phyloP scores from a whole-genome alignment of 2,888 invertebrate species.

The Pachydiplax longipennis region DNA sequence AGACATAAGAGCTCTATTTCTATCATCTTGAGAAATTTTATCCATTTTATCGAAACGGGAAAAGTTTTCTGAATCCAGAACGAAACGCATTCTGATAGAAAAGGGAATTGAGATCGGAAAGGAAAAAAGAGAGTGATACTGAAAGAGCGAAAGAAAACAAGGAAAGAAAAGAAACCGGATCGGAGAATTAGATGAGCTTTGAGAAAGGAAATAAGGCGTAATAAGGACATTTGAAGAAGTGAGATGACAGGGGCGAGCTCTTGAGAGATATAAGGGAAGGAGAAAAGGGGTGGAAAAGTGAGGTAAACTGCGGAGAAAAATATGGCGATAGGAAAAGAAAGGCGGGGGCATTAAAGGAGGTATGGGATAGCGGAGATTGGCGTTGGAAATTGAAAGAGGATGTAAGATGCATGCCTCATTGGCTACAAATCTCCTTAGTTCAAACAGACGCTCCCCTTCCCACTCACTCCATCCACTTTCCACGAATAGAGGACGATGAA shows the following conservation, averaged over 20 bases:
- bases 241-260: background rate
- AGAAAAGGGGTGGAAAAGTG: background rate
- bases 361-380: constrained; percentile 10
- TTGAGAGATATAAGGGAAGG: background rate
- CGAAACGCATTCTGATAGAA: background rate
- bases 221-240: background rate
- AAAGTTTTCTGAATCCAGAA: too few relatives aligned
- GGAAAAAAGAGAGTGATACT: constrained; percentile 45
- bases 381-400: constrained; percentile 43
- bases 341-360: background rate
- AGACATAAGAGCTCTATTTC: too few relatives aligned
- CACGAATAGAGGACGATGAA: background rate
- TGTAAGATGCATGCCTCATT: constrained; percentile 44
- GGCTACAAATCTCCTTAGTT: constrained; percentile 44
- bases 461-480: constrained; percentile 47
- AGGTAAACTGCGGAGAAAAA: background rate
- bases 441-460: constrained; percentile 47
- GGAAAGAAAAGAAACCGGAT: constrained; percentile 51
- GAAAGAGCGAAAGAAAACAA: constrained; percentile 47
- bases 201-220: background rate
- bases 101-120: too few relatives aligned
- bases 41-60: too few relatives aligned
- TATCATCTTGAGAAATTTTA: too few relatives aligned
- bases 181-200: constrained; percentile 41
- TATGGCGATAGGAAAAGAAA: background rate